A percentile compares a stretch with the other conserved stretches of the same genome.
Evolutionary conservation across 2,113 vertebrate species (phyloP).

Genomic region (Epinephelus moara): DNA sequence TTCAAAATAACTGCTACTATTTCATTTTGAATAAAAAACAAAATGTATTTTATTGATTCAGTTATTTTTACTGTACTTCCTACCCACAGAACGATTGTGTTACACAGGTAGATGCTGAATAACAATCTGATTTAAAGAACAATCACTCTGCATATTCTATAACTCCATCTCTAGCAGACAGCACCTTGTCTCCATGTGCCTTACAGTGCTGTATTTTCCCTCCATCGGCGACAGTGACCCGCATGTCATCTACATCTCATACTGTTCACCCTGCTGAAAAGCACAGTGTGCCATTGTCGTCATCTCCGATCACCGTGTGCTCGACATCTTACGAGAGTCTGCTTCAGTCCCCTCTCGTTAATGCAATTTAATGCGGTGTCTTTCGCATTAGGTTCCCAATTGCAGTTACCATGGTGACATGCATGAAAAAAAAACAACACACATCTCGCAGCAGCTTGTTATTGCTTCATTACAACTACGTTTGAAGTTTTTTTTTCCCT

Average conservation of each 20-base stretch:
- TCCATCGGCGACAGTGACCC: background rate
- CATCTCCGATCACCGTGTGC: slow-evolving; percentile 29
- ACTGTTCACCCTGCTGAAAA: slow-evolving; percentile 42
- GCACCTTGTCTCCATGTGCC: slow-evolving; percentile 1
- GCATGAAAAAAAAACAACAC: slow-evolving; percentile 31
- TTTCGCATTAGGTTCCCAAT: slow-evolving; percentile 52
- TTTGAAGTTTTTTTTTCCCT: slow-evolving; percentile 64
- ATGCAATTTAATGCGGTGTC: slow-evolving; percentile 62
- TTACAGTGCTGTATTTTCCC: slow-evolving; percentile 1
- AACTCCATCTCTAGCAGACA: background rate
- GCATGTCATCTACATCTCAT: slow-evolving; percentile 11
- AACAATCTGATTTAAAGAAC: too few relatives aligned
- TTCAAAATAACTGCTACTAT: background rate
- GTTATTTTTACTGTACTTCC: background rate
- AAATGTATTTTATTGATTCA: too few relatives aligned
- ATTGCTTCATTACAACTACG: slow-evolving; percentile 71
- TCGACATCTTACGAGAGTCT: slow-evolving; percentile 7
- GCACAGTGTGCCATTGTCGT: slow-evolving; percentile 24
- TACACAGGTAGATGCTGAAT: background rate
- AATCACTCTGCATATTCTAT: background rate
- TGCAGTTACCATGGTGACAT: slow-evolving; percentile 62
- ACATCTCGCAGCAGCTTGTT: slow-evolving; percentile 62
- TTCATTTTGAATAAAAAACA: background rate
- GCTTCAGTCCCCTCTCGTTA: slow-evolving; percentile 40
- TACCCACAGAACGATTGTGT: background rate